phyloP scores from a whole-genome alignment of 2,888 invertebrate species.

The Ctena decussata region DNA sequence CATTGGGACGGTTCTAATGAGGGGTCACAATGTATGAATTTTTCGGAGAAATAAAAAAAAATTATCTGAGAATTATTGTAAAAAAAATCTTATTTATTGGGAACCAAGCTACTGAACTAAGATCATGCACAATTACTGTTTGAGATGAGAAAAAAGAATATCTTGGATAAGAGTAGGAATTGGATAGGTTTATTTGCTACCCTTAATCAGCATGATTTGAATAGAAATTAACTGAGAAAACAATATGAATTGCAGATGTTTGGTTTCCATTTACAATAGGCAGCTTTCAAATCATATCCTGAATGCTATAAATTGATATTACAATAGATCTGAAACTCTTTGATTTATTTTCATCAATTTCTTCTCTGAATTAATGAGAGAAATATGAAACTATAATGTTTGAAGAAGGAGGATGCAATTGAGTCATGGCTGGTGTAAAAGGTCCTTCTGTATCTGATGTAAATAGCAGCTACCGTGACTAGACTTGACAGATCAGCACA shows the following conservation, averaged over 20 bases:
- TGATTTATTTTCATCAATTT: not conserved
- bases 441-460: no score
- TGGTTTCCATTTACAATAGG: not conserved
- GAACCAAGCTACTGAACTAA: constrained; percentile 63
- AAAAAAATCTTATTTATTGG: no score
- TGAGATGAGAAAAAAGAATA: not conserved
- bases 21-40: no score
- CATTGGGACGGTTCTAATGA: no score
- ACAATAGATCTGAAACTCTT: not conserved
- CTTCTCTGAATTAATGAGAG: not conserved
- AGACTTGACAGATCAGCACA: no score
- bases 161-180: not conserved
- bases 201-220: no score
- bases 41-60: no score
- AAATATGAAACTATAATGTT: not conserved
- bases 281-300: not conserved
- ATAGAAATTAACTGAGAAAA: not conserved
- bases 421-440: no score
- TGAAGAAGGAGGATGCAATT: not conserved
- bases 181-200: not conserved
- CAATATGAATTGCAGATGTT: not conserved
- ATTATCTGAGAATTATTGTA: no score
- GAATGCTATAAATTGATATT: not conserved
- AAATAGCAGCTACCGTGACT: no score
- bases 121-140: constrained; percentile 61